Percentiles rank a stretch among this genome's conserved stretches.
Conservation (phyloP, 1,140 invertebrate genomes). For the Neodiprion fabricii region DNA sequence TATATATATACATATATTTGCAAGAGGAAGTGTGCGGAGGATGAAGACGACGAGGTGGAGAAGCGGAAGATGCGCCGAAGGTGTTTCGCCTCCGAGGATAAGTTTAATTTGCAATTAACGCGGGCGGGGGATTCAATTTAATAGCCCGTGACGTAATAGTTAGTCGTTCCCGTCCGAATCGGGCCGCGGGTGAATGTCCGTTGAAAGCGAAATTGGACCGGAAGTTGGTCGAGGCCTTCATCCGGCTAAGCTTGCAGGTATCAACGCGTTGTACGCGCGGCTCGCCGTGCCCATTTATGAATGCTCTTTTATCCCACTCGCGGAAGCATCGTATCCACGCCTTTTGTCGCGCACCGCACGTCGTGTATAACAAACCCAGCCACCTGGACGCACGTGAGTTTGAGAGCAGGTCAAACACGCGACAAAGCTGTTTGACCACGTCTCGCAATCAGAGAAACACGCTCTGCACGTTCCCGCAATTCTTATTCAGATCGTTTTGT, state of each 20-base stretch:
- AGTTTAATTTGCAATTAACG: slow-evolving; percentile 5
- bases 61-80: neutral
- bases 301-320: neutral
- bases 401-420: too few species aligned
- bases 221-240: neutral
- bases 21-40: too few species aligned
- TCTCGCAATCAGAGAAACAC: too few species aligned
- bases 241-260: neutral
- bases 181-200: neutral
- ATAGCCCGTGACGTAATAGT: slow-evolving; percentile 3
- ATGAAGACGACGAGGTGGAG: too few species aligned
- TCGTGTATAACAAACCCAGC: too few species aligned
- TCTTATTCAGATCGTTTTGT: too few species aligned
- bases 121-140: neutral
- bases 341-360: neutral
- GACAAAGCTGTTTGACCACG: too few species aligned
- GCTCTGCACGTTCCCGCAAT: too few species aligned
- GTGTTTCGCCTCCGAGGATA: neutral
- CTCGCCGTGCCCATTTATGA: neutral
- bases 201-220: slow-evolving; percentile 4
- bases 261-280: too few species aligned
- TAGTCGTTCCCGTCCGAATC: neutral
- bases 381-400: too few species aligned
- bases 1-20: too few species aligned
- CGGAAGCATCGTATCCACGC: neutral